Base-by-base conservation (phyloP, 2,113 vertebrate species). In the Macquaria ambigua region DNA sequence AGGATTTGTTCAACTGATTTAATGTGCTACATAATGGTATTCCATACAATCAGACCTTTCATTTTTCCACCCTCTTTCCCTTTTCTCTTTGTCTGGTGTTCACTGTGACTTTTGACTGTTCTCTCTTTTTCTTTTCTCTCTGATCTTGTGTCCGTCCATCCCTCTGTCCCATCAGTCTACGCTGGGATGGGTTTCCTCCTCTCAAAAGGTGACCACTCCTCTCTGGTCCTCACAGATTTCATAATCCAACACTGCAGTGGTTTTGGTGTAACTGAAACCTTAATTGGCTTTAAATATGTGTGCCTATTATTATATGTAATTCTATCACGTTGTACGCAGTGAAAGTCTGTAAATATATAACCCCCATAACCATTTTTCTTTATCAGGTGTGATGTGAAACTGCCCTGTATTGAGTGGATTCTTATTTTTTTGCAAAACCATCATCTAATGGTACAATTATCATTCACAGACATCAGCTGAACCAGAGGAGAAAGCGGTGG, bases 161-260 rank as follows among this genome's bases (percentile, higher is more conserved):
- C 70, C 50, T 88, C 82, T 88, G 63, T 90, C 70, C 61, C 74
- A 96, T 97, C 92, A 97, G 98, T 94, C 93, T 77, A 96, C 97
- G 90, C 96, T 97, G 95, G 97, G 97, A 96, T 97, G 96, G 95
- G 96, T 97, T 88, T 93, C 96, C 83, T 92, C 95, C 92, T 96
- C 82, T 81, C 82, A 82, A 82, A 93, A 98, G 98, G 98, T 99
- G 97, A 96, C 95, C 89, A 0, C 90, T 92, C 75, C 69, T 87
- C 87, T 96, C 69, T 86, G 77, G 58, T 86, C 62, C 62, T 86
- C 37, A 3, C 52, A 62, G 14, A 76, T 82, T 21, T 53, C 11
- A 39, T 9, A 63, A 74, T n/a, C 9, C 6, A 43, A 16, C 25
- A 3, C 34, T 41, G 23, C 14, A 43, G 6, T 43, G 37, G 48